These are phyloP conservation scores for Eilema griseolum DNA, from an alignment of 2,888 invertebrate genomes.

Conservation along the genomic window DNA sequence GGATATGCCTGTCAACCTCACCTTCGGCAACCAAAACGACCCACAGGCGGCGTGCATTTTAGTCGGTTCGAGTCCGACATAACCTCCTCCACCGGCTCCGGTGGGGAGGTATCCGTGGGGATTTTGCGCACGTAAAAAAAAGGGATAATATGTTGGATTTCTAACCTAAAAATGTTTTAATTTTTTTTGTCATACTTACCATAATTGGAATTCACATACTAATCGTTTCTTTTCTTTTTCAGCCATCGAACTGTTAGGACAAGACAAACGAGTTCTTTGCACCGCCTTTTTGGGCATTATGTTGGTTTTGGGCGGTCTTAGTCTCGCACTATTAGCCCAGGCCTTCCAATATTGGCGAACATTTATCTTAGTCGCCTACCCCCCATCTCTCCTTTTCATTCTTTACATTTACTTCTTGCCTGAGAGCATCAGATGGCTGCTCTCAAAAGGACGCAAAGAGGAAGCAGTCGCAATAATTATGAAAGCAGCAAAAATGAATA, in stretches of 20 bases:
- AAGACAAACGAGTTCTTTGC: slow-evolving; percentile 77
- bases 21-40: no score
- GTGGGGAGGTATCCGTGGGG: no score
- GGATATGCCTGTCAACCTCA: no score
- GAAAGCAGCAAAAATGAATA: slow-evolving; percentile 89
- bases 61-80: no score
- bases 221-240: slow-evolving; percentile 46
- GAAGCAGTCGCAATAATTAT: slow-evolving; percentile 89
- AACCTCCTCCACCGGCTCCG: no score
- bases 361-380: slow-evolving; percentile 89
- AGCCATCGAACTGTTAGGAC: slow-evolving; percentile 81
- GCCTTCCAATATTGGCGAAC: slow-evolving; percentile 90
- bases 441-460: slow-evolving; percentile 89
- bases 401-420: slow-evolving; percentile 91
- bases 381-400: slow-evolving; percentile 90
- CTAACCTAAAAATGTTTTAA: no score
- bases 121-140: no score
- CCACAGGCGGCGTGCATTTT: no score
- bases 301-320: slow-evolving; percentile 90
- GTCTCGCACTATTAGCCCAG: slow-evolving; percentile 90
- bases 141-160: no score
- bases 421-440: slow-evolving; percentile 92
- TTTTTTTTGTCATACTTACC: no score
- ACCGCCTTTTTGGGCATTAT: slow-evolving; percentile 79
- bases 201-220: neutral